These are phyloP conservation scores for Ascaphus truei DNA, from an alignment of 2,113 vertebrate genomes.

Conservation along the genomic window DNA sequence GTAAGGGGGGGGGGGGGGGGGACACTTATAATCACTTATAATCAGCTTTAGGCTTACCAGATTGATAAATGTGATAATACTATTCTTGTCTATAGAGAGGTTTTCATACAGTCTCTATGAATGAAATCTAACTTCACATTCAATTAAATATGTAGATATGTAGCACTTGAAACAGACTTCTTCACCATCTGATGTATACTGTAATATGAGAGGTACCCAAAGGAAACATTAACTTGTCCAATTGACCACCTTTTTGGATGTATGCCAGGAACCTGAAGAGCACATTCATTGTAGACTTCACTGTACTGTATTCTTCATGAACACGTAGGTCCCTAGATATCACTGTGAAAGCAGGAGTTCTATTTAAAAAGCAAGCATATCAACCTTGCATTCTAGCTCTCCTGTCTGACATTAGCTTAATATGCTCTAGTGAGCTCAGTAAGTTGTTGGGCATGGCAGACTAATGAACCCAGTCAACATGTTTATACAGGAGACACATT, in stretches of 20 bases:
- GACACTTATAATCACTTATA: too few relatives aligned
- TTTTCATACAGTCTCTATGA: not conserved
- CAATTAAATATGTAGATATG: constrained; percentile 7
- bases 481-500: constrained; percentile 16
- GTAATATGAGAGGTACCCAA: not conserved
- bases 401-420: not conserved
- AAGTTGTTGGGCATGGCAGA: not conserved
- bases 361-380: constrained; percentile 9
- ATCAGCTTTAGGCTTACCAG: too few relatives aligned
- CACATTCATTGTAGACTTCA: constrained; percentile 5
- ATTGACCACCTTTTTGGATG: not conserved
- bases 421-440: constrained; percentile 15
- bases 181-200: too few relatives aligned
- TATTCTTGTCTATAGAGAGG: too few relatives aligned
- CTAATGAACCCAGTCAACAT: constrained; percentile 16
- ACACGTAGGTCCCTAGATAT: not conserved
- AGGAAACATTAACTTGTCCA: constrained; percentile 2
- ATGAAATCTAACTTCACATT: not conserved
- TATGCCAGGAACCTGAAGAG: constrained; percentile 1
- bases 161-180: not conserved
- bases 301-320: too few relatives aligned
- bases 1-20: too few relatives aligned
- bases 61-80: too few relatives aligned
- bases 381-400: not conserved
- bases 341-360: not conserved